Evolutionary conservation across 2,888 invertebrate species (phyloP), one percentile per base, ranked within the genome.

Genomic region (Archips crataeganus): DNA sequence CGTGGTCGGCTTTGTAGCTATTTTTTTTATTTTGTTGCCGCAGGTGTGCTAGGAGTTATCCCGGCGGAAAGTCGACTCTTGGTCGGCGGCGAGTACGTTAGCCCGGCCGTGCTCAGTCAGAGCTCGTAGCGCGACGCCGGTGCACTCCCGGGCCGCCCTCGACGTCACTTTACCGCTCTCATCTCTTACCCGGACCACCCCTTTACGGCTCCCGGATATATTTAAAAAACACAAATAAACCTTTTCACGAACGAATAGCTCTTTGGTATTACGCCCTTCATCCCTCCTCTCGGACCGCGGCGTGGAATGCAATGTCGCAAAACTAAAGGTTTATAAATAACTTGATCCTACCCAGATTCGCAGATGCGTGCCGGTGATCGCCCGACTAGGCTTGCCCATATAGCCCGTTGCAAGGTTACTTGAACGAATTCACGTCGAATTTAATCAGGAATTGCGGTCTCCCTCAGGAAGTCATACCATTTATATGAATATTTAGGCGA

Each of bases 11-110:
- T 92, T 93, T 93, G 90, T 93, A 93, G 93, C 90, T 86, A 90
- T 92, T 86, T 92, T 92, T 91, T 78, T 81, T 79, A 89, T 93
- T 94, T 94, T 95, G 90, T 94, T 93, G 91, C 91, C 90, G 89
- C 94, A 95, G 95, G 95, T 95, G 91, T 96, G 91, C 95, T 96
- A 95, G 95, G 95, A 93, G 95, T 96, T 84, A 90, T 96, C 90
- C 90, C 92, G 84, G 94, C 95, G 92, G 96, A 96, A 92, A 95
- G 95, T 92, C 95, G 95, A 86, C 95, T 93, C 86, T 91, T 95
- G 94, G 95, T 96, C 87, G 95, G 95, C 88, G 95, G 95, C 87
- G 96, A 96, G 94, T 96, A 95, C 90, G 91, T 95, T 91, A 94
- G 88, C 89, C 88, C 90, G 86, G 89, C 90, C 85, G 88, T 88